Percentiles rank a stretch among this genome's conserved stretches.
These are phyloP conservation scores for Prosopocoilus inquinatus DNA, from an alignment of 2,888 invertebrate genomes.

Conservation along the genomic window DNA sequence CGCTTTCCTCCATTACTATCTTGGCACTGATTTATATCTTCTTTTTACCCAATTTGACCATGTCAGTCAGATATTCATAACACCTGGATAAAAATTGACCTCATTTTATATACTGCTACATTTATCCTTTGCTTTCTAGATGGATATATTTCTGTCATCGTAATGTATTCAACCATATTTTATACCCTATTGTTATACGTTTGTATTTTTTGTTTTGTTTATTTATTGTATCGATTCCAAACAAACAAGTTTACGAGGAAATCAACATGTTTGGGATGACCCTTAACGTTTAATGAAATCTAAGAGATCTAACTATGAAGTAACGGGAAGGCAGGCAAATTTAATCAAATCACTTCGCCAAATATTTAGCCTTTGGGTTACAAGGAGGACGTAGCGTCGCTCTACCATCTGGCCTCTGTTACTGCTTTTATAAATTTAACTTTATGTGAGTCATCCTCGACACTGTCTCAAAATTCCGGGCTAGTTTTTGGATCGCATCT, in stretches of 20 bases:
- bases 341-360: too few species aligned
- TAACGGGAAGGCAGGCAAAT: too few species aligned
- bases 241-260: too few species aligned
- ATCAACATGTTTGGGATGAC: too few species aligned
- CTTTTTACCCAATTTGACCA: constrained; percentile 47
- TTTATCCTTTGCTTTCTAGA: constrained; percentile 6
- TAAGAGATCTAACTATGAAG: too few species aligned
- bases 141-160: too few species aligned
- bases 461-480: not conserved
- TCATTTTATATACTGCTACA: constrained; percentile 11
- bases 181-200: too few species aligned
- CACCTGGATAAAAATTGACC: constrained; percentile 30
- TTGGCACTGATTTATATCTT: constrained; percentile 45
- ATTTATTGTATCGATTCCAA: not conserved
- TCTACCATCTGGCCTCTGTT: too few species aligned
- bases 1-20: constrained; percentile 43
- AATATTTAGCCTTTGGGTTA: too few species aligned
- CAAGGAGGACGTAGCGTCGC: too few species aligned
- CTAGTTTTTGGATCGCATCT: not conserved
- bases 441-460: not conserved
- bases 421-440: not conserved
- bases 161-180: too few species aligned
- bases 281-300: not conserved
- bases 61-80: constrained; percentile 37
- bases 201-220: too few species aligned